These are phyloP conservation scores for Penaeus vannamei DNA, from an alignment of 1,140 invertebrate species.

Conservation along the genomic window DNA sequence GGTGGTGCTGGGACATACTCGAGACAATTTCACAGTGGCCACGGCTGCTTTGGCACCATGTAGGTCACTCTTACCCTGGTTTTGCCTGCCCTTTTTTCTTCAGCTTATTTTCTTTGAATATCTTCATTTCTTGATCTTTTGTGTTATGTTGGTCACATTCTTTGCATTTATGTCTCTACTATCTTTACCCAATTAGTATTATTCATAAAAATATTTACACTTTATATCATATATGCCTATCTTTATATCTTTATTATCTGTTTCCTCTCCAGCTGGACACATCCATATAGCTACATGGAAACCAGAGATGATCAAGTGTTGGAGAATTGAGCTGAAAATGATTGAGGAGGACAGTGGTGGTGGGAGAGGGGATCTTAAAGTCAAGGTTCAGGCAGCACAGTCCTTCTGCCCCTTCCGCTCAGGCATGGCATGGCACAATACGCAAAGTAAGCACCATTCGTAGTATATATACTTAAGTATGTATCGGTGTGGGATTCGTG, in stretches of 20 bases:
- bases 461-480: not conserved
- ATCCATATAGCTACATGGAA: constrained; percentile 65
- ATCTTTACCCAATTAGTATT: not conserved
- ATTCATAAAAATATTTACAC: not conserved
- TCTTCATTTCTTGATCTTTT: not conserved
- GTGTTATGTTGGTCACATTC: no score
- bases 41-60: constrained; percentile 56
- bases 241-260: not conserved
- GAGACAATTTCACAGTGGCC: constrained; percentile 60
- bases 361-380: constrained; percentile 54
- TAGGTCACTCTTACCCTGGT: constrained; percentile 22
- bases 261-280: constrained; percentile 48
- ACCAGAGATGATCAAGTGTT: constrained; percentile 66
- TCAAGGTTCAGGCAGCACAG: constrained; percentile 55
- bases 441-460: constrained; percentile 38
- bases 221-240: not conserved
- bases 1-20: constrained; percentile 45
- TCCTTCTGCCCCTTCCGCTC: constrained; percentile 58
- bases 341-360: constrained; percentile 32
- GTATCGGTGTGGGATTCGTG: no score
- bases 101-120: not conserved
- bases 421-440: constrained; percentile 38
- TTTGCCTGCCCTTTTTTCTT: not conserved
- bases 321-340: constrained; percentile 54
- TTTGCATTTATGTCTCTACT: no score